Conservation (phyloP, 2,113 vertebrate species). For the Agapornis roseicollis region DNA sequence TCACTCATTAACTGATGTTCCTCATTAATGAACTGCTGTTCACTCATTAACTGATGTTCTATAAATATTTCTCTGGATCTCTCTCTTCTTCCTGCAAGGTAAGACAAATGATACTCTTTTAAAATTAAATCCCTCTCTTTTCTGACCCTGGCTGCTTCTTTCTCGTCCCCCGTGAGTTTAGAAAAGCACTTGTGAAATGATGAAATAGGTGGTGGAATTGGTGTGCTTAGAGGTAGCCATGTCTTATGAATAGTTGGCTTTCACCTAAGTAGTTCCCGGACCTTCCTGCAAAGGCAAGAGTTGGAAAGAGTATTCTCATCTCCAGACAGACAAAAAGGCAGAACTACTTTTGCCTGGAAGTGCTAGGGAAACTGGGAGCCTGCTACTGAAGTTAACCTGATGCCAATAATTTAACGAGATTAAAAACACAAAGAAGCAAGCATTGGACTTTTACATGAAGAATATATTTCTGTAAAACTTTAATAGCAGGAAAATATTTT, state of each 20-base stretch:
- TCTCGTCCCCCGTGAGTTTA: neutral
- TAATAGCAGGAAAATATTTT: neutral
- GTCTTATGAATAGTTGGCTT: neutral
- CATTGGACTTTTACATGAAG: neutral
- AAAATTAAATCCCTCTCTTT: neutral
- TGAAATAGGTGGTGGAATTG: neutral
- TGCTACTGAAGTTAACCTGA: neutral
- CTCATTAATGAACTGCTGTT: neutral
- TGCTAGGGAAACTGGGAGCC: neutral
- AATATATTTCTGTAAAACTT: neutral
- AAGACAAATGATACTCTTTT: neutral
- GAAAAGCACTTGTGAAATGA: neutral
- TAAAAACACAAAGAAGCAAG: neutral
- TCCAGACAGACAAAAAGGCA: neutral
- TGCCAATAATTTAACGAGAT: neutral
- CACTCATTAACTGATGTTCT: neutral
- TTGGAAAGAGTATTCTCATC: neutral
- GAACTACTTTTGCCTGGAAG: neutral
- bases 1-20: neutral
- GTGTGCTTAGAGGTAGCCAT: neutral
- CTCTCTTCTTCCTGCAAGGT: neutral
- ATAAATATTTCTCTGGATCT: neutral
- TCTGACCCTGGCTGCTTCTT: neutral
- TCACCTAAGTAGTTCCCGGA: neutral
- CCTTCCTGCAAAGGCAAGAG: neutral